Conservation (phyloP, 2,797 vertebrate species). For the Hippoglossus hippoglossus region DNA sequence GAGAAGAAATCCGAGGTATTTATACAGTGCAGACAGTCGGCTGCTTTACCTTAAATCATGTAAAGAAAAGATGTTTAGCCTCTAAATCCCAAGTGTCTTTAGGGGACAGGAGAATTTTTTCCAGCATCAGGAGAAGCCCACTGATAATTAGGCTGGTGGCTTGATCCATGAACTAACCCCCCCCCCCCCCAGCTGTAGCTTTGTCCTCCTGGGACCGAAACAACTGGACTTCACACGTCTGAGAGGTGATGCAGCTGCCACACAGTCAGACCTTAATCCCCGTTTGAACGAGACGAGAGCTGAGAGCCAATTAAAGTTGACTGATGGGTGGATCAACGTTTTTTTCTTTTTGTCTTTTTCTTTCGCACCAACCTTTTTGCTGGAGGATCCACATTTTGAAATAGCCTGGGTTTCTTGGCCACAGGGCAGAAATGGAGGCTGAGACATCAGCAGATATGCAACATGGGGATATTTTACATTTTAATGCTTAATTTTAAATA, state of each 20-base stretch:
- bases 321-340: conserved; percentile 30
- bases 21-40: neutral
- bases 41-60: conserved; percentile 15
- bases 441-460: too few species aligned
- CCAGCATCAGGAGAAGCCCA: neutral
- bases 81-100: neutral
- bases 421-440: neutral
- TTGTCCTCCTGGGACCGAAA: conserved; percentile 12
- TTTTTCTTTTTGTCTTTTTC: neutral
- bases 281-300: conserved; percentile 34
- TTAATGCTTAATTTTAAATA: too few species aligned
- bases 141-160: conserved; percentile 3
- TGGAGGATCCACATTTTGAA: neutral
- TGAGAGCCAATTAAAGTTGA: conserved; percentile 48
- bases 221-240: conserved; percentile 26
- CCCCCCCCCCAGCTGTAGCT: conserved; percentile 9
- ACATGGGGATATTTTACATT: too few species aligned
- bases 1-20: neutral
- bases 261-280: conserved; percentile 35
- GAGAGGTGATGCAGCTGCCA: conserved; percentile 35
- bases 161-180: conserved; percentile 19
- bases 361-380: neutral
- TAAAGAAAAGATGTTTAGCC: neutral
- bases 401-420: conserved; percentile 15
- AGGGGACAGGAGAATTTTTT: neutral